phyloP scores from a whole-genome alignment of 92 coral and sea anemone species.

The Porites evermanni region DNA sequence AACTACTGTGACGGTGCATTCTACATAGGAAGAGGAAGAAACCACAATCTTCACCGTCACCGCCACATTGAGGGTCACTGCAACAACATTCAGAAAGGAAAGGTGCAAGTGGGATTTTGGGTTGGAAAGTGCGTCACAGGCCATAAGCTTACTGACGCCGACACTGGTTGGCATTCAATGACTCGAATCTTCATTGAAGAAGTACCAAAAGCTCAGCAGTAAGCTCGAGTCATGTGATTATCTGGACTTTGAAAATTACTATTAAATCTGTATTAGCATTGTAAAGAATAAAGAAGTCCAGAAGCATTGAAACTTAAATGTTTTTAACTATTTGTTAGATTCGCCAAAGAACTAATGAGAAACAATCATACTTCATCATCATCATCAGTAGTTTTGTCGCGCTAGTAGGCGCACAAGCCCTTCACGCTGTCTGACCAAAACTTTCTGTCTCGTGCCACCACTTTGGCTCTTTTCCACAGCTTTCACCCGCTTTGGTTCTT shows the following conservation, averaged over 20 bases:
- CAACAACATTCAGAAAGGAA: slow-evolving; percentile 37
- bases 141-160: neutral
- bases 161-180: slow-evolving; percentile 11
- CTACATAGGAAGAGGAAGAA: neutral
- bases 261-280: too few species aligned
- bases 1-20: slow-evolving; percentile 53
- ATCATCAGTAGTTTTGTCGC: too few species aligned
- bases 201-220: slow-evolving; percentile 37
- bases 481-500: too few species aligned
- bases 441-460: too few species aligned
- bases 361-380: too few species aligned
- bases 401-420: too few species aligned
- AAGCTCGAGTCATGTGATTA: slow-evolving; percentile 3
- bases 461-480: too few species aligned
- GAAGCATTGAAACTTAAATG: too few species aligned
- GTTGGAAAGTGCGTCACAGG: slow-evolving; percentile 31
- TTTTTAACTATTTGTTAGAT: too few species aligned
- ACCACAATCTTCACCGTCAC: neutral
- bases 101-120: slow-evolving; percentile 60
- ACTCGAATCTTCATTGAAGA: slow-evolving; percentile 38
- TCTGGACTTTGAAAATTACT: neutral
- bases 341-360: too few species aligned
- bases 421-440: too few species aligned
- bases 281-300: too few species aligned
- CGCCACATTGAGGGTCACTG: slow-evolving; percentile 21